Evolutionary conservation across 2,888 invertebrate species (phyloP).

Genomic region (Ptychoptera albimana): DNA sequence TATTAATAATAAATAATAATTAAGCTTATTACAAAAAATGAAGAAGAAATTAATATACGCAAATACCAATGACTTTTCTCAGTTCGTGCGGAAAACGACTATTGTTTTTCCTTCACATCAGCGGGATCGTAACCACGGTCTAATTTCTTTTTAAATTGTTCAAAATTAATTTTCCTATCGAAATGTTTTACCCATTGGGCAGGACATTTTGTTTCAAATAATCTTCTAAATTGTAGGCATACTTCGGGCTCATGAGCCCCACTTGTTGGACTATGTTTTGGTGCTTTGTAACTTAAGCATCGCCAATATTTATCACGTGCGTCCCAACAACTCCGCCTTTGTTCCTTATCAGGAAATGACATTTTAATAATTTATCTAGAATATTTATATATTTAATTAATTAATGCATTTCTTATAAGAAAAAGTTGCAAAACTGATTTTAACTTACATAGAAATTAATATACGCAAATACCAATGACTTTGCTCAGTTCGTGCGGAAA

Average conservation of each 20-base stretch:
- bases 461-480: no score
- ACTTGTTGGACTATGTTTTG: constrained; percentile 27
- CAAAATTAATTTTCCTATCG: constrained; percentile 75
- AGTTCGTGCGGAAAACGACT: no score
- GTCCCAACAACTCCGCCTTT: constrained; percentile 69
- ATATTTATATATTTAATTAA: no score
- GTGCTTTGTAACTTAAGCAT: constrained; percentile 59
- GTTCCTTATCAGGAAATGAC: constrained; percentile 69
- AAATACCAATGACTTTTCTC: no score
- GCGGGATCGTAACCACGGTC: constrained; percentile 70
- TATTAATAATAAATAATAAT: no score
- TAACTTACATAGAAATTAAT: no score
- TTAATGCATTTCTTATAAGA: no score
- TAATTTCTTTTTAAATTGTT: constrained; percentile 76
- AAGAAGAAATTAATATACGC: not conserved
- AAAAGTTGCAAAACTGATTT: no score
- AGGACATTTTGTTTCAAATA: constrained; percentile 64
- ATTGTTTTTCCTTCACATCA: no score
- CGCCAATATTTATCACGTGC: constrained; percentile 79
- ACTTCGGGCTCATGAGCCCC: constrained; percentile 37
- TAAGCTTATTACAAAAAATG: no score
- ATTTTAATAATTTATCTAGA: constrained; percentile 28
- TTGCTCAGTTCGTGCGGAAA: no score
- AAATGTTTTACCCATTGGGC: constrained; percentile 88
- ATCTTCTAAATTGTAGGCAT: constrained; percentile 54